Percentiles rank a stretch among this genome's conserved stretches.
Evolutionary conservation across 2,797 vertebrate species (phyloP).

Genomic region (Sphaeramia orbicularis): DNA sequence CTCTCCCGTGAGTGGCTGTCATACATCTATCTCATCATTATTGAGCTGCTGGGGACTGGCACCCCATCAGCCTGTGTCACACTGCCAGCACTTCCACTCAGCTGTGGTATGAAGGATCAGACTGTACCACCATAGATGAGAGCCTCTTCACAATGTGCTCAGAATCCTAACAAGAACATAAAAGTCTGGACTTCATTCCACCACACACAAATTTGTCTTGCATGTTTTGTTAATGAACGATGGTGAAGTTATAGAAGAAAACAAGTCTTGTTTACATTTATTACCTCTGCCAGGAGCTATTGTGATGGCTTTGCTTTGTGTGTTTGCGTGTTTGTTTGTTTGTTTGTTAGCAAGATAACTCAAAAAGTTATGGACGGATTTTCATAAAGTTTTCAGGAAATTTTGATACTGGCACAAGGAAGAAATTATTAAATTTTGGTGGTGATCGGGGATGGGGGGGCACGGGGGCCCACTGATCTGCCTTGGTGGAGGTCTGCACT

Average conservation of each 20-base stretch:
- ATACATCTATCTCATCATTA: conserved; percentile 82
- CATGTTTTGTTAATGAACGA: neutral
- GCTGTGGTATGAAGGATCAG: conserved; percentile 42
- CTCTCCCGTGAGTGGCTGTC: conserved; percentile 82
- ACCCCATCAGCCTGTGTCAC: conserved; percentile 74
- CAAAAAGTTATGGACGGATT: too few relatives aligned
- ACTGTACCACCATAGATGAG: conserved; percentile 40
- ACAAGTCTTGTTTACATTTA: neutral
- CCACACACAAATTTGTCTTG: conserved; percentile 8
- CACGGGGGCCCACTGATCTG: too few relatives aligned
- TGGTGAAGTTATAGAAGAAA: too few relatives aligned
- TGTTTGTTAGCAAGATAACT: too few relatives aligned
- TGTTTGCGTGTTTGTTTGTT: too few relatives aligned
- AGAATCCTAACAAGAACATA: conserved; percentile 42
- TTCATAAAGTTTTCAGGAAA: too few relatives aligned
- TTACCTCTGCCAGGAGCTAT: too few relatives aligned
- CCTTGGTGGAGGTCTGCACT: too few relatives aligned
- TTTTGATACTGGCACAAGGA: too few relatives aligned
- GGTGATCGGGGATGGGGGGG: too few relatives aligned
- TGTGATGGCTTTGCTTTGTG: too few relatives aligned
- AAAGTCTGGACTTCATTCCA: conserved; percentile 7
- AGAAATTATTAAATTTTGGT: too few relatives aligned
- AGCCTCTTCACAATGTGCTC: conserved; percentile 42
- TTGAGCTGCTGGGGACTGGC: conserved; percentile 70
- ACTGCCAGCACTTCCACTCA: conserved; percentile 51